Percentiles rank a stretch among this genome's conserved stretches.
Evolutionary conservation across 2,113 vertebrate species (phyloP).

Genomic region (Zosterops pallidus): DNA sequence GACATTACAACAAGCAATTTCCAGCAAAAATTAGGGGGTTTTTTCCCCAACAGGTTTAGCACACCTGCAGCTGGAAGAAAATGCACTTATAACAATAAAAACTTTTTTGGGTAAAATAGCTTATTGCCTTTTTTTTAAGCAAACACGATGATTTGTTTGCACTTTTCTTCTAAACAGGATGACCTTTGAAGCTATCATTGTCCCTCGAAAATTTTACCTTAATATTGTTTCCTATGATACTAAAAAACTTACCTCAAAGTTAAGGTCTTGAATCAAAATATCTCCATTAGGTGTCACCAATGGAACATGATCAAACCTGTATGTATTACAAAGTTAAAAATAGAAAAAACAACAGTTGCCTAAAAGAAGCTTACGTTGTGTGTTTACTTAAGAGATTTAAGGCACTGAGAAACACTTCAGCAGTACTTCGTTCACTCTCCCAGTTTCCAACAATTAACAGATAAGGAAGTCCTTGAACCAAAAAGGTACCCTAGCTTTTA

Average conservation of each 20-base stretch:
- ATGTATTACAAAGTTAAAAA: neutral
- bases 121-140: neutral
- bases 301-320: slow-evolving; percentile 93
- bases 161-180: neutral
- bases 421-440: neutral
- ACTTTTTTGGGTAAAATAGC: neutral
- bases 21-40: neutral
- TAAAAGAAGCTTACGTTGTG: neutral
- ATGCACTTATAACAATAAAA: neutral
- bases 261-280: slow-evolving; percentile 90
- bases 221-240: neutral
- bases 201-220: neutral
- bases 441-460: neutral
- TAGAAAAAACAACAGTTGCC: neutral
- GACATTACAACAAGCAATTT: neutral
- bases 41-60: neutral
- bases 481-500: neutral
- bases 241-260: slow-evolving; percentile 86
- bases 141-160: neutral
- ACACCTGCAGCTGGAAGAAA: neutral
- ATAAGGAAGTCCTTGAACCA: neutral
- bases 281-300: slow-evolving; percentile 96
- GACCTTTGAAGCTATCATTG: neutral
- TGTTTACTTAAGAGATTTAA: neutral
- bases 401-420: neutral